Percentiles rank a stretch among this genome's conserved stretches.
These are phyloP conservation scores for Trinorchestia longiramus DNA, from an alignment of 1,140 invertebrate species.

Conservation along the genomic window DNA sequence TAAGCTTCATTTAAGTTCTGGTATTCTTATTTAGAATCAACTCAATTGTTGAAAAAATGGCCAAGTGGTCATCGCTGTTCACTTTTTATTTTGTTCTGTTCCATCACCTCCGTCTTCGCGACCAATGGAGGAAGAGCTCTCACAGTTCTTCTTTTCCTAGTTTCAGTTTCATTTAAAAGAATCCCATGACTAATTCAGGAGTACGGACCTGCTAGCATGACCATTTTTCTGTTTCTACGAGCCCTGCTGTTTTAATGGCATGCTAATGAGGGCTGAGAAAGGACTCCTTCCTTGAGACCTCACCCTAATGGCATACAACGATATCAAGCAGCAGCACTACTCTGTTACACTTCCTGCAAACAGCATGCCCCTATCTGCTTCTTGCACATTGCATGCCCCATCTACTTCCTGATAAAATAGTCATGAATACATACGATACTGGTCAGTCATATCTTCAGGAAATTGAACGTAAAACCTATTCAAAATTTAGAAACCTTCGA, in stretches of 20 bases:
- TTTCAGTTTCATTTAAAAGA: conserved; percentile 53
- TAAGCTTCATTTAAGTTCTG: background rate
- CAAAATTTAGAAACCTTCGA: background rate
- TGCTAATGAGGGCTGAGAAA: conserved; percentile 37
- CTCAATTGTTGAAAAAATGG: background rate
- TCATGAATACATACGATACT: background rate
- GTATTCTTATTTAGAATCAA: background rate
- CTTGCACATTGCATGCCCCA: background rate
- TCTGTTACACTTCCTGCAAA: background rate
- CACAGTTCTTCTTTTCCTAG: background rate
- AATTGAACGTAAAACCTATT: background rate
- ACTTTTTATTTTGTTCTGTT: background rate
- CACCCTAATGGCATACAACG: background rate
- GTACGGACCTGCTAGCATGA: background rate
- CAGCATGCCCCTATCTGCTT: background rate
- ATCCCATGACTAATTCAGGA: conserved; percentile 47
- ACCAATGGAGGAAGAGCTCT: background rate
- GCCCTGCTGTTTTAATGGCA: conserved; percentile 45
- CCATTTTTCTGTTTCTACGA: conserved; percentile 54
- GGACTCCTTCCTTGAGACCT: background rate
- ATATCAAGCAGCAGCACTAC: background rate
- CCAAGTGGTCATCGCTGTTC: background rate
- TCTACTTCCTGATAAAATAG: no score
- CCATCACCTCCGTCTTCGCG: background rate
- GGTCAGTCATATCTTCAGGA: background rate